Evolutionary conservation across 2,888 invertebrate genomes (phyloP).

Genomic region (Hedya salicella): DNA sequence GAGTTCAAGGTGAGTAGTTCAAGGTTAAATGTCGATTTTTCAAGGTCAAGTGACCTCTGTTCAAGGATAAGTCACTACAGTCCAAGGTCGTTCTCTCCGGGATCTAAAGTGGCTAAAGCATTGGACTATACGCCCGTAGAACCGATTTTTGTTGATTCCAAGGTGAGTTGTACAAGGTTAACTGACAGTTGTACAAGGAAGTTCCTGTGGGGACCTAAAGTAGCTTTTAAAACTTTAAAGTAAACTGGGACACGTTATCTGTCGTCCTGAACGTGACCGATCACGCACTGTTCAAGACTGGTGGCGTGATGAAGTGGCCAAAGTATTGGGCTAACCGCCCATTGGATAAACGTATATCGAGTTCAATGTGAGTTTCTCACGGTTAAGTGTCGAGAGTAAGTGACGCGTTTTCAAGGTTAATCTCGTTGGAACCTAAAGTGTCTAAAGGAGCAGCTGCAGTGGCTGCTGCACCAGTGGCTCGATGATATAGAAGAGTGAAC

Average conservation of each 20-base stretch:
- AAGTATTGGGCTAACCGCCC: constrained; percentile 91
- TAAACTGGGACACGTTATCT: constrained; percentile 92
- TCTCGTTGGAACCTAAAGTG: constrained; percentile 87
- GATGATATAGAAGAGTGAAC: too few relatives aligned
- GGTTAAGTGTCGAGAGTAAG: background rate
- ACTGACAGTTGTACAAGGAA: background rate
- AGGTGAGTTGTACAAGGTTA: constrained; percentile 68
- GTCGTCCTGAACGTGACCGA: constrained; percentile 94
- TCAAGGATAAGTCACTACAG: background rate
- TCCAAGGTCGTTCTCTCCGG: constrained; percentile 70
- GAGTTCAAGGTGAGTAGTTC: constrained; percentile 87
- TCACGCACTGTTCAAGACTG: constrained; percentile 85
- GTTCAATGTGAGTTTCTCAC: constrained; percentile 82
- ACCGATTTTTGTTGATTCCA: constrained; percentile 93
- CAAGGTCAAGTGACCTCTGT: constrained; percentile 45
- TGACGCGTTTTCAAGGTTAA: background rate
- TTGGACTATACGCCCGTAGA: constrained; percentile 93
- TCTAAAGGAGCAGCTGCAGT: too few relatives aligned
- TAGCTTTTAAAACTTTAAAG: constrained; percentile 90
- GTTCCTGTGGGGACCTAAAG: too few relatives aligned
- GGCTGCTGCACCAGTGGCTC: too few relatives aligned
- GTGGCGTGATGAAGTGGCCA: constrained; percentile 88
- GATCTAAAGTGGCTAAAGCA: constrained; percentile 88
- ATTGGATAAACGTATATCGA: constrained; percentile 95
- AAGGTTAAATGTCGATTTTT: constrained; percentile 1